phyloP scores from a whole-genome alignment of 2,888 invertebrate genomes.

The Neocrepidodera transversa region DNA sequence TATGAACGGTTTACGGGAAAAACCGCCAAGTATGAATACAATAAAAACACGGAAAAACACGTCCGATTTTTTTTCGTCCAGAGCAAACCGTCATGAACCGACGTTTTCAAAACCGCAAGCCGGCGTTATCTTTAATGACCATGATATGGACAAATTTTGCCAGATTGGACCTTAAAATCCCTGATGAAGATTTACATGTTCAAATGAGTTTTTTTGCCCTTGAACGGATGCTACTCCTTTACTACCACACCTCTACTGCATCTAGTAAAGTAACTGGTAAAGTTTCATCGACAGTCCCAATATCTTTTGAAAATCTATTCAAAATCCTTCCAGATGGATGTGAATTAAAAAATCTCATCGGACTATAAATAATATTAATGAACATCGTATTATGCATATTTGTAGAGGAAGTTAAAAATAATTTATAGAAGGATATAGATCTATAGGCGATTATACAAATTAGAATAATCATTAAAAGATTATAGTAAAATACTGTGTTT shows the following conservation, averaged over 20 bases:
- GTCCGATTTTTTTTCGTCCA: no score
- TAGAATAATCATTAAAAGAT: slow-evolving; percentile 8
- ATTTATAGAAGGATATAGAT: slow-evolving; percentile 63
- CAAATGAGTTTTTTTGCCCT: background rate
- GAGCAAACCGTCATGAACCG: no score
- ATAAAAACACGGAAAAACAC: no score
- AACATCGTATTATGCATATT: slow-evolving; percentile 65
- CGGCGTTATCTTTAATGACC: no score
- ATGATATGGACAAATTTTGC: no score
- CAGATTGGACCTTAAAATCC: no score
- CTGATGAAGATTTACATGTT: no score
- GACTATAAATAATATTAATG: slow-evolving; percentile 67
- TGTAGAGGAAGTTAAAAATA: slow-evolving; percentile 65
- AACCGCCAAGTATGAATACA: no score
- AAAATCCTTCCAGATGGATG: slow-evolving; percentile 71
- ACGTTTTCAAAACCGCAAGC: no score
- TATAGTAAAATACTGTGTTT: slow-evolving; percentile 24
- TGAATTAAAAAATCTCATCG: slow-evolving; percentile 73
- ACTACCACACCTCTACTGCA: slow-evolving; percentile 60
- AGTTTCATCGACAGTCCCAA: slow-evolving; percentile 66
- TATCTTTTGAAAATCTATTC: slow-evolving; percentile 77
- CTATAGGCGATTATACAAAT: slow-evolving; percentile 57
- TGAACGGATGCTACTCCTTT: background rate
- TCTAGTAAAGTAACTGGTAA: slow-evolving; percentile 64
- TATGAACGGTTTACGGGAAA: no score